A percentile compares a stretch with the other conserved stretches of the same genome.
Conservation (phyloP, 2,113 vertebrate genomes). For the Pelmatolapia mariae region DNA sequence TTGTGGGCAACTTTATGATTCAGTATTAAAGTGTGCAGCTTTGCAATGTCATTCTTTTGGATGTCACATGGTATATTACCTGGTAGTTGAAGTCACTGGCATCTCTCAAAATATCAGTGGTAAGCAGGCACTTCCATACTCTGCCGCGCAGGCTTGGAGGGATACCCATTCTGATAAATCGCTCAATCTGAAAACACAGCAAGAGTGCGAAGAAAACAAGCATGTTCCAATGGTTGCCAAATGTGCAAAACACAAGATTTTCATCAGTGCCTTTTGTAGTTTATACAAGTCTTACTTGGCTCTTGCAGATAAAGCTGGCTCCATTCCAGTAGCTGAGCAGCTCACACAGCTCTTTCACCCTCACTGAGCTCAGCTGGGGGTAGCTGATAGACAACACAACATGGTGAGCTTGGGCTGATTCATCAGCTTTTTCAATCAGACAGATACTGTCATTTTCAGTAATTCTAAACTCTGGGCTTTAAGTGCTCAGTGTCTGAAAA, state of each 20-base stretch:
- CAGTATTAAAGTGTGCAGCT: not conserved
- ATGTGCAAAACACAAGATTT: not conserved
- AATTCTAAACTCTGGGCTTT: not conserved
- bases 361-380: slow-evolving; percentile 52
- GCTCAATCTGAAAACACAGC: slow-evolving; percentile 58
- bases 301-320: slow-evolving; percentile 69
- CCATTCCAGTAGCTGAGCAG: slow-evolving; percentile 74
- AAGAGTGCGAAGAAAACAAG: not conserved
- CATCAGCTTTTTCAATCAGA: not conserved
- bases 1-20: not conserved
- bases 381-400: slow-evolving; percentile 42
- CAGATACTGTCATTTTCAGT: not conserved
- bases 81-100: slow-evolving; percentile 65
- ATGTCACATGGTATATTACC: slow-evolving; percentile 21
- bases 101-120: slow-evolving; percentile 33
- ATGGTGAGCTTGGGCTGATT: not conserved
- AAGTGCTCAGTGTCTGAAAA: not conserved
- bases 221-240: not conserved
- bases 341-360: slow-evolving; percentile 71
- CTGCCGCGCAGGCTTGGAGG: slow-evolving; percentile 58
- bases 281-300: slow-evolving; percentile 42
- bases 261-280: not conserved
- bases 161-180: slow-evolving; percentile 67
- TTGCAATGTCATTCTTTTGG: not conserved
- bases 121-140: slow-evolving; percentile 69